Evolutionary conservation across 2,113 vertebrate species (phyloP).

Genomic region (Bubo blakistoni): DNA sequence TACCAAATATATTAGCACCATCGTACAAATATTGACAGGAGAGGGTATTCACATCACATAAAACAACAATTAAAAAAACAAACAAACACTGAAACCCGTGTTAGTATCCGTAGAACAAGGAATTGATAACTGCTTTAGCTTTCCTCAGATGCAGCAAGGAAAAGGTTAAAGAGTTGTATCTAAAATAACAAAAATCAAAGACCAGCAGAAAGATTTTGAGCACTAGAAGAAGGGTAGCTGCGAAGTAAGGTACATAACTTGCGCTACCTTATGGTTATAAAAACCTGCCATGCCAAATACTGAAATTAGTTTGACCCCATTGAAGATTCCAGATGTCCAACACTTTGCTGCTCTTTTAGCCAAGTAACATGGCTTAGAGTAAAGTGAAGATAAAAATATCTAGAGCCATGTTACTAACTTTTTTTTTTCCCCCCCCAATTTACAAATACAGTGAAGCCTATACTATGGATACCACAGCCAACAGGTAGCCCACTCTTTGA

Average conservation of each 20-base stretch:
- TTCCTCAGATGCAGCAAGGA: conserved; percentile 74
- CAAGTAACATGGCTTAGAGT: neutral
- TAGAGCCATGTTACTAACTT: neutral
- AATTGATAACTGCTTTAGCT: conserved; percentile 72
- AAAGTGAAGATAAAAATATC: neutral
- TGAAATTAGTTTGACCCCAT: neutral
- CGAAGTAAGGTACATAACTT: neutral
- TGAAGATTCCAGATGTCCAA: neutral
- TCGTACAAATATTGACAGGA: conserved; percentile 90
- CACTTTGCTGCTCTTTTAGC: neutral
- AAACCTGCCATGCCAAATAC: conserved; percentile 27
- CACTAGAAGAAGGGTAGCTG: conserved; percentile 3
- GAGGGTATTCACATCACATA: conserved; percentile 82
- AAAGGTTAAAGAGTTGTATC: conserved; percentile 61
- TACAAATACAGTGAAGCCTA: neutral
- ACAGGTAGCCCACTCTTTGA: neutral
- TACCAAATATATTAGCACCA: conserved; percentile 98
- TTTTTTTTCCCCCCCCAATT: too few relatives aligned
- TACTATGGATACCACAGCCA: neutral
- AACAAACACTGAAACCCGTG: conserved; percentile 93
- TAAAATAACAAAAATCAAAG: neutral
- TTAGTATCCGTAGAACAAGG: conserved; percentile 87
- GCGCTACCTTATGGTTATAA: neutral
- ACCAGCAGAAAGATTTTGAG: conserved; percentile 62
- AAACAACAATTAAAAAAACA: conserved; percentile 79